These are phyloP conservation scores for Heliconius sara DNA, from an alignment of 2,888 invertebrate species.

Conservation along the genomic window DNA sequence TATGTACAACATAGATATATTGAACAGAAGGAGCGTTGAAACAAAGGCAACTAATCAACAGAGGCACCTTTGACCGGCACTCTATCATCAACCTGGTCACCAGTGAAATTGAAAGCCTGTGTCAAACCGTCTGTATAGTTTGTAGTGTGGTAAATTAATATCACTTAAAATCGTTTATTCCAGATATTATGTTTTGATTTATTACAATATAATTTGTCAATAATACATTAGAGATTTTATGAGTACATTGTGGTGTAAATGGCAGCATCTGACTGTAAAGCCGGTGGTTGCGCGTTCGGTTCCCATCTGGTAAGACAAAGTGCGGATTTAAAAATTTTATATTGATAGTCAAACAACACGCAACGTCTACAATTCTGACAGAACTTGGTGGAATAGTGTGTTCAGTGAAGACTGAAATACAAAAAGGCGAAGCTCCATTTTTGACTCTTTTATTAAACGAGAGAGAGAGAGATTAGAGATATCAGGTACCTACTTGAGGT, in stretches of 20 bases:
- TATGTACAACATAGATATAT: neutral
- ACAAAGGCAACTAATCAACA: conserved; percentile 48
- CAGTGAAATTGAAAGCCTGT: conserved; percentile 31
- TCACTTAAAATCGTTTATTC: neutral
- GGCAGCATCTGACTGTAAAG: neutral
- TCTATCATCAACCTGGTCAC: conserved; percentile 28
- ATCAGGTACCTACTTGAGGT: too few species aligned
- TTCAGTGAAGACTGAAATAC: too few species aligned
- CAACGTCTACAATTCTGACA: too few species aligned
- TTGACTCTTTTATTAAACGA: too few species aligned
- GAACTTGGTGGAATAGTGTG: too few species aligned
- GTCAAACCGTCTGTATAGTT: conserved; percentile 25
- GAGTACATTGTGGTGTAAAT: neutral
- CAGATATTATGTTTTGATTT: neutral
- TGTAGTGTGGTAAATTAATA: conserved; percentile 1
- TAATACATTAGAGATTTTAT: neutral
- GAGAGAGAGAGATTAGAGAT: too few species aligned
- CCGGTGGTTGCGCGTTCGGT: neutral
- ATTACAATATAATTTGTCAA: neutral
- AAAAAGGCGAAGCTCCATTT: too few species aligned
- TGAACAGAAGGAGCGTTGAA: conserved; percentile 32
- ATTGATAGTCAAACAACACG: neutral
- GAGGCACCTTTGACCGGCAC: conserved; percentile 40
- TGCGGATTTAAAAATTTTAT: neutral
- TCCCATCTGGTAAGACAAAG: neutral